These are phyloP conservation scores for Prochilodus magdalenae DNA, from an alignment of 2,113 vertebrate species.

Conservation along the genomic window DNA sequence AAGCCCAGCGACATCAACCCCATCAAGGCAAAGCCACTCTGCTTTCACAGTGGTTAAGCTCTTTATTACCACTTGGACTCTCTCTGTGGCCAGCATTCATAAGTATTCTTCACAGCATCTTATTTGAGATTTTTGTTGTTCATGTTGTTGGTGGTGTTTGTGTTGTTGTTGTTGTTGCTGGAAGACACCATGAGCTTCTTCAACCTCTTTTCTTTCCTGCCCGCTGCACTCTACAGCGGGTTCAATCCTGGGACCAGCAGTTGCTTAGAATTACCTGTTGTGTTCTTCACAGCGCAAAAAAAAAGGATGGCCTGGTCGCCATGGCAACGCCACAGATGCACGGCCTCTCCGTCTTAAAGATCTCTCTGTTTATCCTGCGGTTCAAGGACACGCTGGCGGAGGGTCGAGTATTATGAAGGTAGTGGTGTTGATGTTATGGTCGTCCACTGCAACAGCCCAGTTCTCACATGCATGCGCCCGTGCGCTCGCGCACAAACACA, in stretches of 20 bases:
- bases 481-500: neutral
- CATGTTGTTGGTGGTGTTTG: neutral
- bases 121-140: slow-evolving; percentile 16
- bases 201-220: neutral
- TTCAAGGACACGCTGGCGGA: slow-evolving; percentile 35
- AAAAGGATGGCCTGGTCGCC: slow-evolving; percentile 48
- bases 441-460: neutral
- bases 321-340: slow-evolving; percentile 57
- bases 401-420: slow-evolving; percentile 31
- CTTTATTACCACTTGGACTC: neutral
- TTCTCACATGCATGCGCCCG: slow-evolving; percentile 27
- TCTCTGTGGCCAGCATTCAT: neutral
- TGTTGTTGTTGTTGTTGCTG: slow-evolving; percentile 20
- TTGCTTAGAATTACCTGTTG: slow-evolving; percentile 63
- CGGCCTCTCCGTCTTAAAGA: slow-evolving; percentile 41
- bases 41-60: neutral
- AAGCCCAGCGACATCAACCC: no score
- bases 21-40: no score
- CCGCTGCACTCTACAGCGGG: slow-evolving; percentile 16
- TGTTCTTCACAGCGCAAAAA: slow-evolving; percentile 42
- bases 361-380: slow-evolving; percentile 39
- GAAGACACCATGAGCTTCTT: slow-evolving; percentile 27
- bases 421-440: slow-evolving; percentile 32
- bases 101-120: slow-evolving; percentile 6
- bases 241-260: slow-evolving; percentile 54